phyloP scores from a whole-genome alignment of 2,113 vertebrate genomes.

The Spilogale gracilis region DNA sequence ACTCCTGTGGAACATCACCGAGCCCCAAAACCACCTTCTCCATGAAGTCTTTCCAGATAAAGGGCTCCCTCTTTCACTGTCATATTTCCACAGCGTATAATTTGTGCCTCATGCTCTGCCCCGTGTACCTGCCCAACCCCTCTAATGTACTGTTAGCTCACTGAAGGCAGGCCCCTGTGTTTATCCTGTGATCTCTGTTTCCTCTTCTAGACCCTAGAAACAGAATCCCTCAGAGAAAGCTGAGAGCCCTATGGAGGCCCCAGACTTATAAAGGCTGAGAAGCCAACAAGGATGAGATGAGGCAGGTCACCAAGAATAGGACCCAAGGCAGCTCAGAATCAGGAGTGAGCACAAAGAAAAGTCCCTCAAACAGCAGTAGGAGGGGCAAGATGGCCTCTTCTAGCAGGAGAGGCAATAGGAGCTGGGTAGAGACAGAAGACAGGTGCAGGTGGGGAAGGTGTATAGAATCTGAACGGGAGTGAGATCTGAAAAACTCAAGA shows the following conservation, averaged over 20 bases:
- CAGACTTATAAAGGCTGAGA: not conserved
- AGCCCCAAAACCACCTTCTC: constrained; percentile 26
- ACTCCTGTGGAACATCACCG: not conserved
- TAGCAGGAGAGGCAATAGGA: not conserved
- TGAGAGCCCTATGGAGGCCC: not conserved
- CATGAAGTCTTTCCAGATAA: constrained; percentile 36
- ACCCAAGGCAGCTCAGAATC: constrained; percentile 10
- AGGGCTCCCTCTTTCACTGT: not conserved
- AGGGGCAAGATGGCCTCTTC: not conserved
- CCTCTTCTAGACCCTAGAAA: constrained; percentile 24
- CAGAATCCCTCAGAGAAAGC: constrained; percentile 32
- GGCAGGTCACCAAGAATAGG: not conserved
- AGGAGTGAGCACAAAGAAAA: constrained; percentile 26
- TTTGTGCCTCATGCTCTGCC: not conserved
- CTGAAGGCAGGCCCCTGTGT: constrained; percentile 1
- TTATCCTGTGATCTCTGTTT: constrained; percentile 20
- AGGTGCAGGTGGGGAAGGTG: not conserved
- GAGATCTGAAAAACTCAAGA: not conserved
- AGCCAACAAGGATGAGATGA: constrained; percentile 2
- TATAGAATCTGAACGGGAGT: not conserved
- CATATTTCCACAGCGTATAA: not conserved
- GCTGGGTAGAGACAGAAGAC: not conserved
- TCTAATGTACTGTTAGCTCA: not conserved
- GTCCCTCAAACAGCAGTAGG: not conserved
- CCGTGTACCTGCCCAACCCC: not conserved